phyloP scores from a whole-genome alignment of 2,888 invertebrate genomes.

The Ochropleura leucogaster region DNA sequence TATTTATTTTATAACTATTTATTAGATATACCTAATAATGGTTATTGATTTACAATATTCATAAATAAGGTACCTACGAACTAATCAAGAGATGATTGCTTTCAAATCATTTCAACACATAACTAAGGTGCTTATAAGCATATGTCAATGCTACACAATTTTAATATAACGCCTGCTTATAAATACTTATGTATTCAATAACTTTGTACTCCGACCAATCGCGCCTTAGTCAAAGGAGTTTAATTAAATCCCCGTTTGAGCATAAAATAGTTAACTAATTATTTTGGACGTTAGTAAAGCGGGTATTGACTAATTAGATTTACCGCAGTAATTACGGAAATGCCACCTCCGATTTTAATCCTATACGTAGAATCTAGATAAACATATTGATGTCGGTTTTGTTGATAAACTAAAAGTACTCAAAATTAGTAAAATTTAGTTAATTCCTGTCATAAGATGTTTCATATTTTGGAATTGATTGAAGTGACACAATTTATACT shows the following conservation, averaged over 20 bases:
- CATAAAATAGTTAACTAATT: conserved; percentile 15
- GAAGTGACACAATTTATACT: no score
- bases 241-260: conserved; percentile 6
- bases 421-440: no score
- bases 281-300: background rate
- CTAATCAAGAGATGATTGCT: background rate
- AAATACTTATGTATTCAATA: background rate
- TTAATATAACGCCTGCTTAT: no score
- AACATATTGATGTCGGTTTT: no score
- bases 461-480: no score
- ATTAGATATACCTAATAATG: background rate
- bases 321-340: background rate
- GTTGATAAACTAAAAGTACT: no score
- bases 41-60: background rate
- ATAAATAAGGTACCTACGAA: background rate
- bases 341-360: background rate
- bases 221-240: background rate
- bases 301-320: conserved; percentile 16
- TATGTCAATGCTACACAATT: background rate
- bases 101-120: no score
- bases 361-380: no score
- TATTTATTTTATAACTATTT: background rate
- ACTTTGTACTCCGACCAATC: background rate
- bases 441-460: no score
- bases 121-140: background rate